Conservation (phyloP, 2,113 vertebrate genomes). For the Dasyurus viverrinus region DNA sequence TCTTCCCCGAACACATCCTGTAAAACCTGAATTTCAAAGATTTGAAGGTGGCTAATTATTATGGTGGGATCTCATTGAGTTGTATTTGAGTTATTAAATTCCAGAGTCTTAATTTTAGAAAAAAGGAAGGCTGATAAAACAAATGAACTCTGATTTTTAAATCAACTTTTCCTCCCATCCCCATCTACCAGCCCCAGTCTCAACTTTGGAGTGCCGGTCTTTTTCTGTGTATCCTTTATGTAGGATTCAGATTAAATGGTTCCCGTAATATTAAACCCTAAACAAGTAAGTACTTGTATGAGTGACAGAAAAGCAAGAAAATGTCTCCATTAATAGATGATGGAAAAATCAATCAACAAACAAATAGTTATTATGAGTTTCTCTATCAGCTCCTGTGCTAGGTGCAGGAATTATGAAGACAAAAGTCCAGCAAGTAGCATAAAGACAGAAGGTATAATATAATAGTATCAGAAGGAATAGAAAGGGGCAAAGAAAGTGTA, state of each 20-base stretch:
- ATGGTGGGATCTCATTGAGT: slow-evolving; percentile 53
- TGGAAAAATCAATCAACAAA: neutral
- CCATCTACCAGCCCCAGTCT: neutral
- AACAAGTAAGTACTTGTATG: neutral
- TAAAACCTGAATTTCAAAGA: slow-evolving; percentile 40
- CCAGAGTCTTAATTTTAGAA: neutral
- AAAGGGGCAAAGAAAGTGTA: neutral
- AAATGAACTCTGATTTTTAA: neutral
- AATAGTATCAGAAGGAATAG: neutral
- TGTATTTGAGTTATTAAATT: slow-evolving; percentile 41
- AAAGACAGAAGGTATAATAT: neutral
- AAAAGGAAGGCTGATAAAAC: neutral
- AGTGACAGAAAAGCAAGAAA: neutral
- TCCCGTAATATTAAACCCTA: neutral
- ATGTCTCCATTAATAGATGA: neutral
- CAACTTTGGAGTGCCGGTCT: neutral
- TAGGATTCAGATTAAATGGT: neutral
- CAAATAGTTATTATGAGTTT: neutral
- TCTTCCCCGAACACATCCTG: slow-evolving; percentile 27
- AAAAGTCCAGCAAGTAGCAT: neutral
- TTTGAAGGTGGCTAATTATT: slow-evolving; percentile 56
- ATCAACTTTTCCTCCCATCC: too few relatives aligned
- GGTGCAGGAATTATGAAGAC: neutral
- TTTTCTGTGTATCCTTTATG: neutral
- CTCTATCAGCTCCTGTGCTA: neutral